These are phyloP conservation scores for Ophonus ardosiacus DNA, from an alignment of 2,888 invertebrate species.

Conservation along the genomic window DNA sequence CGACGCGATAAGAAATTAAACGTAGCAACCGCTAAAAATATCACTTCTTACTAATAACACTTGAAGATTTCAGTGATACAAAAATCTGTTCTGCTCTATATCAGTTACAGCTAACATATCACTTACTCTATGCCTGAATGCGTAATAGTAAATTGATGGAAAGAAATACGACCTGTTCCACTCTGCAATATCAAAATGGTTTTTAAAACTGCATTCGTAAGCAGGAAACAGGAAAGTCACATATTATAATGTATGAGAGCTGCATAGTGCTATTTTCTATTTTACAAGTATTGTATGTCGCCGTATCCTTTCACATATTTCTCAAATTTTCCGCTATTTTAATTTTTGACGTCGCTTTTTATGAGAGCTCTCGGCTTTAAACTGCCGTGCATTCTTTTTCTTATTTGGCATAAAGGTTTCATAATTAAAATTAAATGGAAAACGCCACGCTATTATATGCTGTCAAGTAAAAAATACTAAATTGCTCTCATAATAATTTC, in stretches of 20 bases:
- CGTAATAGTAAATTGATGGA: background rate
- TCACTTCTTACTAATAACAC: background rate
- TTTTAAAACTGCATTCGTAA: background rate
- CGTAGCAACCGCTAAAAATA: conserved; percentile 8
- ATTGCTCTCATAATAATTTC: background rate
- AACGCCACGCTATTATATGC: background rate
- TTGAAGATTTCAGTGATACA: background rate
- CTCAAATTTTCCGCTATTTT: background rate
- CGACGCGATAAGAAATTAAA: background rate
- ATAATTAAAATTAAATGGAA: background rate
- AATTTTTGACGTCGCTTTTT: background rate
- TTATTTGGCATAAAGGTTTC: background rate
- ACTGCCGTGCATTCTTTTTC: background rate
- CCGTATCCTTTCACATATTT: background rate
- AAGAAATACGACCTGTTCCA: background rate
- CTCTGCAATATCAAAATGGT: background rate
- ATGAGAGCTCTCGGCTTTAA: background rate
- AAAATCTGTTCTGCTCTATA: background rate
- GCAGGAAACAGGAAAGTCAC: background rate
- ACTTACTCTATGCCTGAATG: background rate
- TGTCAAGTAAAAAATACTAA: background rate
- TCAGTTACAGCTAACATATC: background rate
- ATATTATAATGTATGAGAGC: background rate
- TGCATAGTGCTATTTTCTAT: background rate
- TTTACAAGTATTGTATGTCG: background rate